These are phyloP conservation scores for Torymus aiolomorphi DNA, from an alignment of 2,888 invertebrate species.

Conservation along the genomic window DNA sequence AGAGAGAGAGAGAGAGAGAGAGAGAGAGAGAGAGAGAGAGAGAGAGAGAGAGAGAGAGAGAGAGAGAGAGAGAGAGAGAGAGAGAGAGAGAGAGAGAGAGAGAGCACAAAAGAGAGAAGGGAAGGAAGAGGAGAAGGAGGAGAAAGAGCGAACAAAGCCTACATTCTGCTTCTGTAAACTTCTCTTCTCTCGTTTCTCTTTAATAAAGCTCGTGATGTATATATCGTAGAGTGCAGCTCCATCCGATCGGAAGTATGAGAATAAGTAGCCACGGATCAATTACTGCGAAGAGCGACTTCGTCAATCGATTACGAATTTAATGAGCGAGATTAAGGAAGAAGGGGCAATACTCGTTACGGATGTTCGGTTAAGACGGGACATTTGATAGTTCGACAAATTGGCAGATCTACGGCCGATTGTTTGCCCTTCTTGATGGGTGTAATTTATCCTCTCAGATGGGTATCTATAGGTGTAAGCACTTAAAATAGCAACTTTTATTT, in stretches of 20 bases:
- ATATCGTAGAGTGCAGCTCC: not conserved
- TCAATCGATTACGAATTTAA: not conserved
- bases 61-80: not conserved
- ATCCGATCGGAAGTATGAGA: slow-evolving; percentile 26
- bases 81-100: not conserved
- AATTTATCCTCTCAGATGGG: too few relatives aligned
- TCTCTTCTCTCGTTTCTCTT: slow-evolving; percentile 24
- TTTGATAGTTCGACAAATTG: not conserved
- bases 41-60: not conserved
- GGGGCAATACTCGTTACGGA: too few relatives aligned
- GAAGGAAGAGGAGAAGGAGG: not conserved
- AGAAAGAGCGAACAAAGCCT: not conserved
- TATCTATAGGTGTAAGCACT: too few relatives aligned
- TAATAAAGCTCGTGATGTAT: slow-evolving; percentile 16
- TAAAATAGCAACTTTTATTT: too few relatives aligned
- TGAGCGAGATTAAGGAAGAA: not conserved
- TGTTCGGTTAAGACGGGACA: not conserved
- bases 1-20: not conserved
- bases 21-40: not conserved
- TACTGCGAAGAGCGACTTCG: not conserved
- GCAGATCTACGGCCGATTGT: not conserved
- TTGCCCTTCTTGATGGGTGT: too few relatives aligned
- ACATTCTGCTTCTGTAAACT: slow-evolving; percentile 18
- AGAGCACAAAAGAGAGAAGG: not conserved
- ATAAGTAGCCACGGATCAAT: too few relatives aligned